Evolutionary conservation across 2,888 invertebrate species (phyloP).

Genomic region (Eupithecia subfuscata): DNA sequence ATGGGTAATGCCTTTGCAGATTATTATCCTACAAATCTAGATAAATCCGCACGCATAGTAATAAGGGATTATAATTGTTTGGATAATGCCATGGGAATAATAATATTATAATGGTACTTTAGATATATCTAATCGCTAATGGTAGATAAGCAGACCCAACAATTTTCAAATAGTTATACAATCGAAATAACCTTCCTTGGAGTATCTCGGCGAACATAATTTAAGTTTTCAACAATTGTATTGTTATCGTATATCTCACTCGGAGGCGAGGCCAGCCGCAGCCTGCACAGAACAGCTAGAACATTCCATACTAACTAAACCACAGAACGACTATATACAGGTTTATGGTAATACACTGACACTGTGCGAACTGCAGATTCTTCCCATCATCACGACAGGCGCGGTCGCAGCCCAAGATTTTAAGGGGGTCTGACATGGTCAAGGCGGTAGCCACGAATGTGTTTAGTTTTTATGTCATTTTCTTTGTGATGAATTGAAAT

Average conservation of each 20-base stretch:
- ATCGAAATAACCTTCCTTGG: constrained; percentile 63
- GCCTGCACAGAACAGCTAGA: constrained; percentile 6
- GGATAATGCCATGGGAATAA: constrained; percentile 48
- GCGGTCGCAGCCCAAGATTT: too few species aligned
- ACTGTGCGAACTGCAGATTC: too few species aligned
- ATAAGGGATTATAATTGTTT: neutral
- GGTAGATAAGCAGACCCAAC: constrained; percentile 53
- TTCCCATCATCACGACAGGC: too few species aligned
- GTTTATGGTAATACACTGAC: too few species aligned
- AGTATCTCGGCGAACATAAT: constrained; percentile 61
- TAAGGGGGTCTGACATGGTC: too few species aligned
- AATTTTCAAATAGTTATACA: constrained; percentile 60
- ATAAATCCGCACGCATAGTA: constrained; percentile 1
- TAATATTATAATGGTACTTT: constrained; percentile 51
- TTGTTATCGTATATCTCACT: constrained; percentile 63
- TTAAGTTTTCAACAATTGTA: constrained; percentile 72
- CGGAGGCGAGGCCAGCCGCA: constrained; percentile 45
- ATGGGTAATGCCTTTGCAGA: neutral
- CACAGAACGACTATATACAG: neutral
- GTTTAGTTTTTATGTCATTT: too few species aligned
- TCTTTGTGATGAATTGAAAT: too few species aligned
- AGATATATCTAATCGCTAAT: constrained; percentile 50
- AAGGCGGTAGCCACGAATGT: too few species aligned
- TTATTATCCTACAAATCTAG: constrained; percentile 1
- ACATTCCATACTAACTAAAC: neutral